These are phyloP conservation scores for Gymnothorax javanicus DNA, from an alignment of 2,797 vertebrate species.

Conservation along the genomic window DNA sequence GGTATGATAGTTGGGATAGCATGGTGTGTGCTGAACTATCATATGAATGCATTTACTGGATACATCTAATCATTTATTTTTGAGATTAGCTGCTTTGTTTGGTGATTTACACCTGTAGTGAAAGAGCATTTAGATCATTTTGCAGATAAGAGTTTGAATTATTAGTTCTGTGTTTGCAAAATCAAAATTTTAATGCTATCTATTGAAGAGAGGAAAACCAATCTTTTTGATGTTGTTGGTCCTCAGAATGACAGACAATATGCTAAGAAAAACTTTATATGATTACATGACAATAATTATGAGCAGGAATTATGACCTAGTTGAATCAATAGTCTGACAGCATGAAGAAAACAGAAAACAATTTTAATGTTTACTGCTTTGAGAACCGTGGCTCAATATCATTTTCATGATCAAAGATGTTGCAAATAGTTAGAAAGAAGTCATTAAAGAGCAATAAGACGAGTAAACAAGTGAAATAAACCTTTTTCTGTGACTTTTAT, in stretches of 20 bases:
- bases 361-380: not conserved
- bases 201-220: not conserved
- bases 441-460: not conserved
- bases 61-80: not conserved
- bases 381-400: not conserved
- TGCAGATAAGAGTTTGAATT: not conserved
- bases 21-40: not conserved
- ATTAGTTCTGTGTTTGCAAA: not conserved
- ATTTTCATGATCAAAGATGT: not conserved
- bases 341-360: not conserved
- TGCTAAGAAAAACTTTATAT: not conserved
- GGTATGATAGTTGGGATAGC: not conserved
- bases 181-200: not conserved
- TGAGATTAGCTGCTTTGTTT: not conserved
- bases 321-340: not conserved
- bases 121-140: not conserved
- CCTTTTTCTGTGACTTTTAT: not conserved
- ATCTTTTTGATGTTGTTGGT: not conserved
- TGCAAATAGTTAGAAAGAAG: not conserved
- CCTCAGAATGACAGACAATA: not conserved
- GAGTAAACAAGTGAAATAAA: not conserved
- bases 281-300: not conserved
- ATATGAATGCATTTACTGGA: conserved; percentile 10
- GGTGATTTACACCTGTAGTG: not conserved
- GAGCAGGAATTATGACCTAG: not conserved